Percentiles rank a stretch among this genome's conserved stretches.
phyloP scores from a whole-genome alignment of 2,113 vertebrate species.

The Gopherus flavomarginatus region DNA sequence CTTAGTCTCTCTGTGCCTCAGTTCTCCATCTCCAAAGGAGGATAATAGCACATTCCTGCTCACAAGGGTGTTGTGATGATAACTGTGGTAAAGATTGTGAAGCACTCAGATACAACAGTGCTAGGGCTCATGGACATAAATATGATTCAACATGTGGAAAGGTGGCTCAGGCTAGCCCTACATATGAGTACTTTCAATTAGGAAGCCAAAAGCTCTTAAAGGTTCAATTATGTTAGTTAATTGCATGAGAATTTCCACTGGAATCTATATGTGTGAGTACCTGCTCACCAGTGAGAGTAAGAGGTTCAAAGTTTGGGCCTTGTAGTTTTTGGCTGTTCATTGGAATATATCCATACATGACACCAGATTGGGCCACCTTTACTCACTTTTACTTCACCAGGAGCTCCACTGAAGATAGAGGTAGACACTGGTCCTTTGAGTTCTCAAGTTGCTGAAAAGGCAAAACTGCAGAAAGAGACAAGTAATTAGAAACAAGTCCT shows the following conservation, averaged over 20 bases:
- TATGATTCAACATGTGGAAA: background rate
- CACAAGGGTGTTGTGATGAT: accelerated
- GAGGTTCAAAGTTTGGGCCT: background rate
- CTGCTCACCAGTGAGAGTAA: background rate
- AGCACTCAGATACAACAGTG: background rate
- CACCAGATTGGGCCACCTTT: accelerated
- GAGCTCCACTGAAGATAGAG: background rate
- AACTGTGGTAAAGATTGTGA: background rate
- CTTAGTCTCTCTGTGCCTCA: background rate
- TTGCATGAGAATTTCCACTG: background rate
- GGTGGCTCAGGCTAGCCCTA: background rate
- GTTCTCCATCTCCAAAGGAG: background rate
- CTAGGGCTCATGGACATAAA: background rate
- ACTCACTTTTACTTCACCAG: background rate
- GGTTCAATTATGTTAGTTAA: background rate
- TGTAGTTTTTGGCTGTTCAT: background rate
- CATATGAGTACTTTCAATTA: background rate
- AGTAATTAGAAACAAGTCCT: background rate
- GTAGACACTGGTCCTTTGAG: background rate
- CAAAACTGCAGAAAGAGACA: background rate
- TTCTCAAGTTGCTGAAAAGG: background rate
- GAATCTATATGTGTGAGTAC: background rate
- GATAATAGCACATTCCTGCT: background rate
- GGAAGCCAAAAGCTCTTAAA: background rate
- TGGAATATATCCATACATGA: background rate